A percentile compares a stretch with the other conserved stretches of the same genome.
These are phyloP conservation scores for Drosophila setifemur DNA, from an alignment of 1,140 invertebrate species.

Conservation along the genomic window DNA sequence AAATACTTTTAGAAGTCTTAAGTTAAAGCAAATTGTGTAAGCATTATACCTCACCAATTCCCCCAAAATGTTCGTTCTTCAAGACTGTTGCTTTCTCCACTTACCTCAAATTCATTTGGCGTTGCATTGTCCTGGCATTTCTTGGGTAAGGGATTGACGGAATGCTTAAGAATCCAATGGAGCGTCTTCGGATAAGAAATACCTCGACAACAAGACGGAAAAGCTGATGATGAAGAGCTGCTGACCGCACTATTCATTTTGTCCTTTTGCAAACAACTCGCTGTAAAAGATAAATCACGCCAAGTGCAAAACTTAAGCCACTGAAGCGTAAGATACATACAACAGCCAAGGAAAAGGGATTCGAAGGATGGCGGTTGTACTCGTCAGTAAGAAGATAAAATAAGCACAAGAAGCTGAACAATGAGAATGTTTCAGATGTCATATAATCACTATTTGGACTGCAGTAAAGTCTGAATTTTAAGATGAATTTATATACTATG, in stretches of 20 bases:
- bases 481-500: too few species aligned
- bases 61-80: too few species aligned
- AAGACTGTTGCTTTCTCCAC: not conserved
- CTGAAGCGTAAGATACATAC: constrained; percentile 72
- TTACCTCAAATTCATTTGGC: constrained; percentile 17
- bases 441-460: too few species aligned
- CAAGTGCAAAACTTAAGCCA: constrained; percentile 76
- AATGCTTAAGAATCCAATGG: constrained; percentile 17
- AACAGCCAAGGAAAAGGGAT: constrained; percentile 26
- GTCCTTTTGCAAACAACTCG: constrained; percentile 75
- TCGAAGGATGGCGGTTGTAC: not conserved
- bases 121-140: constrained; percentile 1
- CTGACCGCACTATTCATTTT: constrained; percentile 79
- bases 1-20: too few species aligned
- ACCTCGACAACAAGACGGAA: not conserved
- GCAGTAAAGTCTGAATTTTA: too few species aligned
- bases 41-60: too few species aligned
- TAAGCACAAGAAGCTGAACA: too few species aligned
- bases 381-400: not conserved
- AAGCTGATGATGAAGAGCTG: constrained; percentile 39
- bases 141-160: not conserved
- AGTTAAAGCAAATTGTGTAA: too few species aligned
- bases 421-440: too few species aligned
- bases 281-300: constrained; percentile 70
- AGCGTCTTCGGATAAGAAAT: constrained; percentile 40